Evolutionary conservation across 1,140 invertebrate species (phyloP).

Genomic region (Drosophila aff.): DNA sequence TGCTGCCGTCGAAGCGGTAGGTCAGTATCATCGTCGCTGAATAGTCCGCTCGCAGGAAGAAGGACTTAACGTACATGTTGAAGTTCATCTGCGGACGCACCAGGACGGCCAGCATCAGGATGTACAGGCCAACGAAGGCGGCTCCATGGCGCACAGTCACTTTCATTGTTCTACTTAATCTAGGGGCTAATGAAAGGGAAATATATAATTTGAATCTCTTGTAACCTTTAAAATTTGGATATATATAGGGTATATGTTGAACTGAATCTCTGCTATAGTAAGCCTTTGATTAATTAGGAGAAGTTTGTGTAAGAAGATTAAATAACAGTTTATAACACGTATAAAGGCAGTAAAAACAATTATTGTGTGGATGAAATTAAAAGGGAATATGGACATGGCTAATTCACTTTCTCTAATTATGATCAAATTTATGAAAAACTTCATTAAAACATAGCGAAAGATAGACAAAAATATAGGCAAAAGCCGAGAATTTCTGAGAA

Average conservation of each 20-base stretch:
- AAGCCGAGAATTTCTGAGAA: too few relatives aligned
- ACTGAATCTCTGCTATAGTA: neutral
- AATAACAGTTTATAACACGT: too few relatives aligned
- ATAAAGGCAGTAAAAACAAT: neutral
- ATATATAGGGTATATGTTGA: neutral
- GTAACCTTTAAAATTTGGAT: neutral
- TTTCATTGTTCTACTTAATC: neutral
- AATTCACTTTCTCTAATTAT: too few relatives aligned
- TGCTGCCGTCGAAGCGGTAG: slow-evolving; percentile 22
- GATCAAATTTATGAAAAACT: too few relatives aligned
- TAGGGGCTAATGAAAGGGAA: neutral
- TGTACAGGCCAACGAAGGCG: slow-evolving; percentile 22
- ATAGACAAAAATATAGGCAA: too few relatives aligned
- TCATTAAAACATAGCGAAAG: too few relatives aligned
- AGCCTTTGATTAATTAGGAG: too few relatives aligned
- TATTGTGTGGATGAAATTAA: too few relatives aligned
- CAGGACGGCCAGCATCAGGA: slow-evolving; percentile 24
- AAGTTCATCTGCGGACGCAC: slow-evolving; percentile 45
- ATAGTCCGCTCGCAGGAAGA: slow-evolving; percentile 24
- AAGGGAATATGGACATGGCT: too few relatives aligned
- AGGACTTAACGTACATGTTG: slow-evolving; percentile 22
- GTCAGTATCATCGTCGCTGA: slow-evolving; percentile 11
- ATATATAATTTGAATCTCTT: neutral
- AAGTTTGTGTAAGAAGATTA: too few relatives aligned
- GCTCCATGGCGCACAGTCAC: neutral